phyloP scores from a whole-genome alignment of 1,140 invertebrate species.

The Campoletis sonorensis region DNA sequence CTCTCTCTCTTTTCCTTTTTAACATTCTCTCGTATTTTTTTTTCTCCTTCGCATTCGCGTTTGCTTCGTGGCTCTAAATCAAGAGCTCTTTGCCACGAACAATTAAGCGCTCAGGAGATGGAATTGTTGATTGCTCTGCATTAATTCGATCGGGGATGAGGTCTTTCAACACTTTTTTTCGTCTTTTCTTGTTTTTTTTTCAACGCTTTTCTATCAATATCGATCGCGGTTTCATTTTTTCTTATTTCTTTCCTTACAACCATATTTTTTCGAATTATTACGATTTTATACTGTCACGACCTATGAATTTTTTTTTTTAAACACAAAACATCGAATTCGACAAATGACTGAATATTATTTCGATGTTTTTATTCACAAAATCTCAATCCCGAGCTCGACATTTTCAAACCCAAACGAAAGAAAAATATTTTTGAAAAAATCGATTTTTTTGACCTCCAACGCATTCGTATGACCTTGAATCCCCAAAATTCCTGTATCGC shows the following conservation, averaged over 20 bases:
- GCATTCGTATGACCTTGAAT: no score
- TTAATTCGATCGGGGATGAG: slow-evolving; percentile 25
- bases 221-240: background rate
- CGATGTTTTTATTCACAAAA: no score
- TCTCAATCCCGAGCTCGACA: no score
- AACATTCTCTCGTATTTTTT: background rate
- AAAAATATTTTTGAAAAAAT: no score
- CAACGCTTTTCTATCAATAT: background rate
- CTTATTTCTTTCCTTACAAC: background rate
- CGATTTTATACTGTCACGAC: no score
- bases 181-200: background rate
- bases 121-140: slow-evolving; percentile 31
- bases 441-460: no score
- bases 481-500: no score
- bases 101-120: slow-evolving; percentile 25
- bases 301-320: no score
- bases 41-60: background rate
- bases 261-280: no score
- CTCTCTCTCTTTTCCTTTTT: background rate
- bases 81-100: slow-evolving; percentile 34
- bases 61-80: slow-evolving; percentile 26
- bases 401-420: no score
- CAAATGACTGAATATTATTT: no score
- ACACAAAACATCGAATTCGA: no score
- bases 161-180: background rate